Evolutionary conservation across 1,140 invertebrate genomes (phyloP).

Genomic region (Gonatopus flavifemur): DNA sequence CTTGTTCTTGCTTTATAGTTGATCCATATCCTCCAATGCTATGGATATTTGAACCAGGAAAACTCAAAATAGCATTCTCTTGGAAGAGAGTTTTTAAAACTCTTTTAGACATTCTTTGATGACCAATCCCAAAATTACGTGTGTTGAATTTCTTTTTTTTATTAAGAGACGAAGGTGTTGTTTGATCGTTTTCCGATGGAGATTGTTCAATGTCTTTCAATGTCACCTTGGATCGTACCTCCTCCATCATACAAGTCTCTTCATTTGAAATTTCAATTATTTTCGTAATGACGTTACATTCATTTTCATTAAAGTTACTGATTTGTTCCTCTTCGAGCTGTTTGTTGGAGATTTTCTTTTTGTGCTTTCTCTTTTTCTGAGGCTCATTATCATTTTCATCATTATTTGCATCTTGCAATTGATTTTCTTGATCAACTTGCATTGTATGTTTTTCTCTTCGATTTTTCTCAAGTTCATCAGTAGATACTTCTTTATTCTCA

Average conservation of each 20-base stretch:
- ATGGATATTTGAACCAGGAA: conserved; percentile 48
- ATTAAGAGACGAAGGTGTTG: too few relatives aligned
- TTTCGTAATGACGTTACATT: too few relatives aligned
- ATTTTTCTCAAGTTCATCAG: not conserved
- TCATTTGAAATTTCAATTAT: too few relatives aligned
- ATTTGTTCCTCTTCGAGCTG: conserved; percentile 8
- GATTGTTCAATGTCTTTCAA: too few relatives aligned
- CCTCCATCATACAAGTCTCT: too few relatives aligned
- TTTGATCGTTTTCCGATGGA: too few relatives aligned
- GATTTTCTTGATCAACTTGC: conserved; percentile 11
- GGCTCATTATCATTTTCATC: conserved; percentile 2
- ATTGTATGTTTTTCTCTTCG: conserved; percentile 16
- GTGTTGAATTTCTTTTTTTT: too few relatives aligned
- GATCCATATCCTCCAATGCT: conserved; percentile 47
- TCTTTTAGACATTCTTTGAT: conserved; percentile 35
- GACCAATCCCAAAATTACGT: too few relatives aligned
- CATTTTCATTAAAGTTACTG: too few relatives aligned
- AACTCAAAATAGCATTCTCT: conserved; percentile 33
- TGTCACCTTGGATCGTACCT: too few relatives aligned
- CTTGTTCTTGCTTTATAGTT: not conserved
- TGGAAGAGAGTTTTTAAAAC: conserved; percentile 40
- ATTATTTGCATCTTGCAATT: not conserved
- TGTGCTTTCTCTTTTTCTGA: conserved; percentile 10
- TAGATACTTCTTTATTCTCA: not conserved
- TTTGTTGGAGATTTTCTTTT: too few relatives aligned